Conservation (phyloP, 2,113 vertebrate species). For the Bucco capensis region DNA sequence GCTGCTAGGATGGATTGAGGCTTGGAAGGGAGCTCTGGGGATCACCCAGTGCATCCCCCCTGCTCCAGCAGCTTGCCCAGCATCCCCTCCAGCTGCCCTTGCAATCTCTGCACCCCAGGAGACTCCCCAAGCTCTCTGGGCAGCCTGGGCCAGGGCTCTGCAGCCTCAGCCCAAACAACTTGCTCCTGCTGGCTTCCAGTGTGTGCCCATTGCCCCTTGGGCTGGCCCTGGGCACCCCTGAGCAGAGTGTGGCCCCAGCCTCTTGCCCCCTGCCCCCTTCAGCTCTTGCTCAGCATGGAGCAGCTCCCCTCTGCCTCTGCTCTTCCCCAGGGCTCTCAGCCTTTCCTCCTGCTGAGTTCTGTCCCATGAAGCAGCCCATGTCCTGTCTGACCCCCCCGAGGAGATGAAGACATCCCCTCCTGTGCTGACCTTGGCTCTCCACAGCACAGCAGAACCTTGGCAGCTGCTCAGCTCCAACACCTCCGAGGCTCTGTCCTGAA, state of each 20-base stretch:
- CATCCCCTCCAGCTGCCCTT: background rate
- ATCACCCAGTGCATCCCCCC: background rate
- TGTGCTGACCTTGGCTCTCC: rapidly evolving
- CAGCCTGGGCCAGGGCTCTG: background rate
- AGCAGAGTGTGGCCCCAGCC: background rate
- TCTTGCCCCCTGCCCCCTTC: background rate
- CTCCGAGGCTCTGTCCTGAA: background rate
- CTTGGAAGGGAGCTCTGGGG: background rate
- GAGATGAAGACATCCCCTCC: rapidly evolving
- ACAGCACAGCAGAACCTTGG: background rate
- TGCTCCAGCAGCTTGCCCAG: background rate
- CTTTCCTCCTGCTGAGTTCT: background rate
- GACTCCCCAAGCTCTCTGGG: background rate
- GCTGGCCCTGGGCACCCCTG: background rate
- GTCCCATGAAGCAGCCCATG: too few species aligned
- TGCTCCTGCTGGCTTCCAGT: background rate
- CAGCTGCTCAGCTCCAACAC: background rate
- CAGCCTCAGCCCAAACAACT: background rate
- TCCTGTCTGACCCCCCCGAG: too few species aligned
- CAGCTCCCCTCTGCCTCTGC: background rate
- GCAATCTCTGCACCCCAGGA: background rate
- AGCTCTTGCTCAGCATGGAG: background rate
- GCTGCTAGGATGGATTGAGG: too few species aligned
- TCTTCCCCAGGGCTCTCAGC: background rate
- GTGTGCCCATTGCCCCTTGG: background rate